Percentiles rank a stretch among this genome's conserved stretches.
phyloP scores from a whole-genome alignment of 2,797 vertebrate species.

The Aphelocoma californica region DNA sequence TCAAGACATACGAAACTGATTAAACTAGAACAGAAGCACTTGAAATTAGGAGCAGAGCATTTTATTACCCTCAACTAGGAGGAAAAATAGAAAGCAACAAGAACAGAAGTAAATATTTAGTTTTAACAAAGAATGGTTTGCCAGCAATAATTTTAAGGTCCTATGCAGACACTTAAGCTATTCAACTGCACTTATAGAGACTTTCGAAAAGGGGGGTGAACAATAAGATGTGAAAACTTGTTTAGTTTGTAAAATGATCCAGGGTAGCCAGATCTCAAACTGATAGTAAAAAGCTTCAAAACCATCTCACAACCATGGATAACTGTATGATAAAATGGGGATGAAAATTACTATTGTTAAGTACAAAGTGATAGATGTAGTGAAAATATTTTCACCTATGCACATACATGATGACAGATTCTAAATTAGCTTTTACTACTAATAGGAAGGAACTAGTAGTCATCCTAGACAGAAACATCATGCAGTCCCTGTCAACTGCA shows the following conservation, averaged over 20 bases:
- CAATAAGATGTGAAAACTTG: neutral
- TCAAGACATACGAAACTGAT: neutral
- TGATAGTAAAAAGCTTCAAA: neutral
- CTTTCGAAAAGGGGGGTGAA: neutral
- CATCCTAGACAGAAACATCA: neutral
- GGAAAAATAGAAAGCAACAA: neutral
- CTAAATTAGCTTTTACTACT: neutral
- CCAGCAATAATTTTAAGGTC: neutral
- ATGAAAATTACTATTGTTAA: neutral
- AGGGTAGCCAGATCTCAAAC: neutral
- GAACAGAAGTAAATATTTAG: neutral
- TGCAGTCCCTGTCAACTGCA: neutral
- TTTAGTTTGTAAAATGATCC: neutral
- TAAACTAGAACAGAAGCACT: neutral
- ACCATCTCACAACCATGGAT: neutral
- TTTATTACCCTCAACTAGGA: neutral
- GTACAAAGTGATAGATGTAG: neutral
- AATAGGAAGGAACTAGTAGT: neutral
- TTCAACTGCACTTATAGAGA: neutral
- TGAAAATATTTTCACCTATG: constrained; percentile 5
- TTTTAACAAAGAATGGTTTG: neutral
- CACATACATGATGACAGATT: neutral
- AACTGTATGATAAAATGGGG: neutral
- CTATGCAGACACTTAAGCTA: neutral
- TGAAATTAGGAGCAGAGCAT: neutral